Conservation (phyloP, 2,113 vertebrate genomes). For the Sphaerodactylus townsendi region DNA sequence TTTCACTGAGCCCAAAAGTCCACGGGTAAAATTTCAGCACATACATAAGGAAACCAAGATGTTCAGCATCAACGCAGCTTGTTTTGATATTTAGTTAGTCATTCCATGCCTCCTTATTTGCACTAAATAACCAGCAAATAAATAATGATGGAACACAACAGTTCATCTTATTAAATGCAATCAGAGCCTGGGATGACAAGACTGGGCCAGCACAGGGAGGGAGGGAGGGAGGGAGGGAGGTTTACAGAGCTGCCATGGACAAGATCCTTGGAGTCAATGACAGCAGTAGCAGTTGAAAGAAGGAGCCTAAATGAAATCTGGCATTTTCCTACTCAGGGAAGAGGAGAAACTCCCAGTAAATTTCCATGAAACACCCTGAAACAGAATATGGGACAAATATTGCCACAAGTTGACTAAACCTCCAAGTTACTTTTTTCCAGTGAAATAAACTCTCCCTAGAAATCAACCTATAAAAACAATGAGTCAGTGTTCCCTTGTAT, state of each 20-base stretch:
- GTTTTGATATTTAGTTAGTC: not conserved
- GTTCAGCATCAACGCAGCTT: not conserved
- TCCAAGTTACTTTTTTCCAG: not conserved
- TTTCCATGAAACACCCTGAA: not conserved
- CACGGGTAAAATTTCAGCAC: not conserved
- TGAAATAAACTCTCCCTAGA: not conserved
- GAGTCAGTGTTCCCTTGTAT: slow-evolving; percentile 15
- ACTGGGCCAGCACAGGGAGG: not conserved
- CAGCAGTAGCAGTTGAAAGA: not conserved
- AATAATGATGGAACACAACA: not conserved
- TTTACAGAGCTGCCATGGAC: not conserved
- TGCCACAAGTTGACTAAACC: not conserved
- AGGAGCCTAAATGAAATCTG: not conserved
- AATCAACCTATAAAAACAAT: not conserved
- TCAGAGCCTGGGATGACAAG: not conserved
- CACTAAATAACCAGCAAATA: not conserved
- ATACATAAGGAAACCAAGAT: fast-evolving
- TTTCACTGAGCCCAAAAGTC: fast-evolving
- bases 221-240: not conserved
- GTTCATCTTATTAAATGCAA: not conserved
- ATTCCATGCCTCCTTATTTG: not conserved
- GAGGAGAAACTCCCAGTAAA: not conserved
- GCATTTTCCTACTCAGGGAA: not conserved
- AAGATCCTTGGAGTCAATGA: not conserved
- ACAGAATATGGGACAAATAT: not conserved